These are phyloP conservation scores for Enteromius radiatus DNA, from an alignment of 2,797 vertebrate species.

Conservation along the genomic window DNA sequence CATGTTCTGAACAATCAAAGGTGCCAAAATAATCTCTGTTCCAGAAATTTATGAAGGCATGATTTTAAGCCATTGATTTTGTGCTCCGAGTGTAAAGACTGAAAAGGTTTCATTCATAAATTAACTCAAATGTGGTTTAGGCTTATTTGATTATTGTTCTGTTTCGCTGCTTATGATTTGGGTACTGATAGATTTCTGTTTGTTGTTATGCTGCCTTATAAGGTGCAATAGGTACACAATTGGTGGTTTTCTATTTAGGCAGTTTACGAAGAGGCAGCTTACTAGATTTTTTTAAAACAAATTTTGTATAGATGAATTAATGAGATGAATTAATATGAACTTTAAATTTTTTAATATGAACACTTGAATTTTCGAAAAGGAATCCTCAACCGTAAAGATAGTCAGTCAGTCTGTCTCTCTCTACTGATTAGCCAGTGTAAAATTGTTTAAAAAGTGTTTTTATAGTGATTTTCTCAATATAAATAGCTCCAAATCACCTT, in stretches of 20 bases:
- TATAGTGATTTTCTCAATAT: background rate
- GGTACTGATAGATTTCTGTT: background rate
- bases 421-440: no score
- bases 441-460: no score
- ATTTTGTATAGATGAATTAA: no score
- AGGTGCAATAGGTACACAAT: no score
- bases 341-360: no score
- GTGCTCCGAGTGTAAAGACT: background rate
- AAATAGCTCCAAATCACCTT: background rate
- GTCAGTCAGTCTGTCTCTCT: no score
- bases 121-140: background rate
- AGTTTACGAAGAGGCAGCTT: no score
- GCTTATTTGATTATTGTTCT: background rate
- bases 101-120: background rate
- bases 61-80: background rate
- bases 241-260: no score
- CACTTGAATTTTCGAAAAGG: no score
- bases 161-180: background rate
- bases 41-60: background rate
- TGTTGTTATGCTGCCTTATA: background rate
- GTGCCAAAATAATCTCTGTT: background rate
- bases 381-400: no score
- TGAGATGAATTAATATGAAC: no score
- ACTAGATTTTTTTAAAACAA: no score
- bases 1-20: background rate